A percentile compares a stretch with the other conserved stretches of the same genome.
Evolutionary conservation across 2,113 vertebrate genomes (phyloP).

Genomic region (Bothrops jararaca): DNA sequence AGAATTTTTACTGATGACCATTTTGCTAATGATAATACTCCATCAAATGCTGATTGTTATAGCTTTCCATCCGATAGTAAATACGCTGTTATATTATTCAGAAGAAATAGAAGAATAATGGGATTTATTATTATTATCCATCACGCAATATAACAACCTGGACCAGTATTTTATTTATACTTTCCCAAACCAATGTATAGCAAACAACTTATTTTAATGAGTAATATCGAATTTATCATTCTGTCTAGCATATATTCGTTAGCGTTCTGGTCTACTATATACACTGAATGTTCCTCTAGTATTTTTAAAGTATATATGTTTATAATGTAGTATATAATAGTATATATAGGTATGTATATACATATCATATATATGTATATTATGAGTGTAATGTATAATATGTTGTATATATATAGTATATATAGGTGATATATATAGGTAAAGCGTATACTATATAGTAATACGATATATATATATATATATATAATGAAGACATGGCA

Average conservation of each 20-base stretch:
- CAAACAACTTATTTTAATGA: background rate
- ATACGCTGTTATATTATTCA: background rate
- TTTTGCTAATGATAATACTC: background rate
- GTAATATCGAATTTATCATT: background rate
- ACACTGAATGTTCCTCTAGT: background rate
- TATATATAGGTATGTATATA: no score
- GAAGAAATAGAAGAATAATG: background rate
- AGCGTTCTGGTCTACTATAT: background rate
- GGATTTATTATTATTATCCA: background rate
- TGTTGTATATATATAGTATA: no score
- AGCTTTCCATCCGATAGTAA: background rate
- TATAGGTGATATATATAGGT: no score
- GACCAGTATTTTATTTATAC: background rate
- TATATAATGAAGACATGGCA: background rate
- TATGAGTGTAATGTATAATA: no score
- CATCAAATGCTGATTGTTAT: background rate
- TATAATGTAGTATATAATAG: no score
- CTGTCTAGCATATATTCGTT: background rate
- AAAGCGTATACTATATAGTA: no score
- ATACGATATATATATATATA: no score
- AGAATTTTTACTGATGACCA: background rate
- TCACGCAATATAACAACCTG: background rate
- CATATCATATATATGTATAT: no score
- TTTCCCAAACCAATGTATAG: background rate
- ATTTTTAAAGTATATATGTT: no score